Percentiles rank a stretch among this genome's conserved stretches.
These are phyloP conservation scores for Protonemura montana DNA, from an alignment of 2,888 invertebrate genomes.

Conservation along the genomic window DNA sequence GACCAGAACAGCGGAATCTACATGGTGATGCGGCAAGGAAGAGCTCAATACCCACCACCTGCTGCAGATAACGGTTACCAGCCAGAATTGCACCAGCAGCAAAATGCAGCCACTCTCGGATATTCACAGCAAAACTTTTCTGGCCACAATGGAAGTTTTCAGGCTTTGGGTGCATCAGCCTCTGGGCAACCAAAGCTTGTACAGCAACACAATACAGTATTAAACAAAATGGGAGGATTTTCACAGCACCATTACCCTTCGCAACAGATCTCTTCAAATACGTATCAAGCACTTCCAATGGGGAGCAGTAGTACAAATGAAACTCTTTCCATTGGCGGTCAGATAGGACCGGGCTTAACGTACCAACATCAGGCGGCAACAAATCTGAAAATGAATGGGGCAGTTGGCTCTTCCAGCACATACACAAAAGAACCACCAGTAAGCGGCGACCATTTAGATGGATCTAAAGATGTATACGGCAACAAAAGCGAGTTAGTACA, in stretches of 20 bases:
- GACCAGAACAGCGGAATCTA: slow-evolving; percentile 45
- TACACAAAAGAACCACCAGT: neutral
- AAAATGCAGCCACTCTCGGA: neutral
- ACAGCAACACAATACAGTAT: neutral
- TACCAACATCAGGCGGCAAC: neutral
- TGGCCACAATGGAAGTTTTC: neutral
- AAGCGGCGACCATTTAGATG: neutral
- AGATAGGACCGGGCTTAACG: neutral
- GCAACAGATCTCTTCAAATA: neutral
- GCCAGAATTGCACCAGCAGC: neutral
- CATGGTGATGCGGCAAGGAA: slow-evolving; percentile 48
- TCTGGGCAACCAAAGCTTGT: neutral
- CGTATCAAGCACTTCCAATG: slow-evolving; percentile 20
- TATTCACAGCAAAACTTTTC: neutral
- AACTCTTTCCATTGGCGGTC: neutral
- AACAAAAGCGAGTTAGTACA: slow-evolving; percentile 41
- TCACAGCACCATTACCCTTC: slow-evolving; percentile 25
- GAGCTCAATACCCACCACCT: slow-evolving; percentile 8
- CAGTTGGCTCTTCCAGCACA: neutral
- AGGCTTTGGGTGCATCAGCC: neutral
- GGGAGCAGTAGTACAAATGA: slow-evolving; percentile 21
- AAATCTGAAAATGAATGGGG: neutral
- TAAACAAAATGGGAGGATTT: slow-evolving; percentile 19
- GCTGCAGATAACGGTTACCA: neutral
- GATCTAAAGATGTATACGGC: slow-evolving; percentile 21